Base-by-base conservation (phyloP, 1,140 invertebrate genomes). In the Trichonephila inaurata region DNA sequence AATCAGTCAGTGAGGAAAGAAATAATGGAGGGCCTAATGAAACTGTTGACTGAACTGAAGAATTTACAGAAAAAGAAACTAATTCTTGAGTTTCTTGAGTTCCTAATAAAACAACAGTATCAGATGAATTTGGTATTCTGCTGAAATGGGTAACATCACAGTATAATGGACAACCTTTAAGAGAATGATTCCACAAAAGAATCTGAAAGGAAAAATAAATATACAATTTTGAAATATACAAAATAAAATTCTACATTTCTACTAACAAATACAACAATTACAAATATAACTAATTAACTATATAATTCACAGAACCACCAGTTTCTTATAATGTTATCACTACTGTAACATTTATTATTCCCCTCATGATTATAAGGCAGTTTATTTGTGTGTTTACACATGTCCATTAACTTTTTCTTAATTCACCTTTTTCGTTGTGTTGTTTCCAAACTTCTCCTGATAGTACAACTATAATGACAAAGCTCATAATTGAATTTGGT, bases 71-170 rank as follows among this genome's bases (percentile, higher is more conserved):
- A 77, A 93, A 77, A 21, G 85, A 66, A 16, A 24, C 33, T 8
- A 88, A 19, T 66, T 93, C 91, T 51, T 28, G 33, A 7, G 83
- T 24, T 24, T 72, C 44, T 93, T 93, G 91, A n/a, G 91, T 87
- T 21, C 83, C 85, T 8, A 93, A 60, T 12, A 93, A 18, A 44
- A 77, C 58, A 51, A 88, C 24, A 19, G 61, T n/a, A 87, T 93
- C 85, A 44, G 91, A 87, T 58, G 83, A 72, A 44, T 19, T 4
- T 28, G 0, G 12, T 28, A 2, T 28, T 18, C 19, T 60, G 61
- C 58, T 62, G 16, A 40, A 40, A 21, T 16, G 10, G 33, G 83
- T 16, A 24, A 82, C 21, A 86, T 92, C 91, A 88, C 91, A 93
- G 21, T 93, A 93, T 40, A 93, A 61, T 60, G 91, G 91, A 88